These are phyloP conservation scores for Onthophagus sagittarius DNA, from an alignment of 2,888 invertebrate species.

Conservation along the genomic window DNA sequence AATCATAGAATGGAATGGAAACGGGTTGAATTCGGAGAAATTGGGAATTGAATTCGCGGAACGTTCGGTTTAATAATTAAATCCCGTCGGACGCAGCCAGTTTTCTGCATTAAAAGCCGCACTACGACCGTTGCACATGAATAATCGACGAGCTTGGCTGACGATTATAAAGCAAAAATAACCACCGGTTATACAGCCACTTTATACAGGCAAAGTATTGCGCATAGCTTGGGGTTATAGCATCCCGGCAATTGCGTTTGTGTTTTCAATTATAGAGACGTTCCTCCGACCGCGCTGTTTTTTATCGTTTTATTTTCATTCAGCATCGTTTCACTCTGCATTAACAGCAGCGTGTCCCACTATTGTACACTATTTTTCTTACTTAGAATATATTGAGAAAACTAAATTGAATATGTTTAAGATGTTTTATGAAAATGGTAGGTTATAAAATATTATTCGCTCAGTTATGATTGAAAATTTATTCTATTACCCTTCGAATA, in stretches of 20 bases:
- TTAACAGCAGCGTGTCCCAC: not conserved
- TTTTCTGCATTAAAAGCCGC: not conserved
- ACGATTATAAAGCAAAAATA: not conserved
- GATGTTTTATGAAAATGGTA: no score
- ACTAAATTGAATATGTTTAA: not conserved
- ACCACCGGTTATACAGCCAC: not conserved
- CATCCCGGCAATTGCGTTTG: not conserved
- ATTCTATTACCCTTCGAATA: no score
- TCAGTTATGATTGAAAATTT: no score
- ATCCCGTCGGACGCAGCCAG: not conserved
- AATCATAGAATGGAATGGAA: not conserved
- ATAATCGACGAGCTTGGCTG: not conserved
- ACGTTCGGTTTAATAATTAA: not conserved
- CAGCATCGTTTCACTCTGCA: not conserved
- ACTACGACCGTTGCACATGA: not conserved
- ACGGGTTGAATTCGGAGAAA: not conserved
- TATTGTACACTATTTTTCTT: not conserved
- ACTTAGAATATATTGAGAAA: not conserved
- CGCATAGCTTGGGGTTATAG: not conserved
- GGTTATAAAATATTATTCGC: no score
- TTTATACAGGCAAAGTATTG: not conserved
- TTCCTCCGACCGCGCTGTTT: not conserved
- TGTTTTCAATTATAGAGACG: not conserved
- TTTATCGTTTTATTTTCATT: not conserved
- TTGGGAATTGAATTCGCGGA: not conserved